Percentiles rank a stretch among this genome's conserved stretches.
These are phyloP conservation scores for Lepidurus arcticus DNA, from an alignment of 1,140 invertebrate species.

Conservation along the genomic window DNA sequence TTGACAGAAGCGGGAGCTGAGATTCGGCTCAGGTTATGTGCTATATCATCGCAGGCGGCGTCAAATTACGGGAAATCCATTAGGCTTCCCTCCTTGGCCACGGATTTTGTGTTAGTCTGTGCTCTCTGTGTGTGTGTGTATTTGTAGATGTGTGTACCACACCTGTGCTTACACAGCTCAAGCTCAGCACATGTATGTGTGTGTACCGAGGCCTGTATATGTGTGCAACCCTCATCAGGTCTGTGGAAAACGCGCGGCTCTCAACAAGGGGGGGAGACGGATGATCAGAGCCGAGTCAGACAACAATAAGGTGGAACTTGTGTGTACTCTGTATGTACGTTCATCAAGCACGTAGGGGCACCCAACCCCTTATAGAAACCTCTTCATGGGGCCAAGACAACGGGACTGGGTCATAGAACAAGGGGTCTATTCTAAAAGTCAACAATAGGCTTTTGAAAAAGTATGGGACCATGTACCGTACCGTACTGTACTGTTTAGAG, in stretches of 20 bases:
- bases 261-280: neutral
- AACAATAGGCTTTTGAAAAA: neutral
- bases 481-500: neutral
- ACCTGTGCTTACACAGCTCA: constrained; percentile 18
- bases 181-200: constrained; percentile 4
- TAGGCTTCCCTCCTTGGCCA: constrained; percentile 8
- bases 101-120: neutral
- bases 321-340: neutral
- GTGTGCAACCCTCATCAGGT: neutral
- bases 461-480: neutral
- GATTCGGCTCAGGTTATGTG: constrained; percentile 10
- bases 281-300: neutral
- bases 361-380: neutral
- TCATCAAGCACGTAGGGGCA: neutral
- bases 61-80: constrained; percentile 11
- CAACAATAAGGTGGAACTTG: constrained; percentile 2
- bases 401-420: neutral
- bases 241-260: neutral
- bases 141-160: constrained; percentile 8
- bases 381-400: neutral
- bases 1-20: neutral
- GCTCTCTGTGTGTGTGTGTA: neutral
- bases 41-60: neutral
- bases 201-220: neutral
- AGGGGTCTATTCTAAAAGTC: neutral